These are phyloP conservation scores for Platorchestia sp. DNA, from an alignment of 1,140 invertebrate species.

Conservation along the genomic window DNA sequence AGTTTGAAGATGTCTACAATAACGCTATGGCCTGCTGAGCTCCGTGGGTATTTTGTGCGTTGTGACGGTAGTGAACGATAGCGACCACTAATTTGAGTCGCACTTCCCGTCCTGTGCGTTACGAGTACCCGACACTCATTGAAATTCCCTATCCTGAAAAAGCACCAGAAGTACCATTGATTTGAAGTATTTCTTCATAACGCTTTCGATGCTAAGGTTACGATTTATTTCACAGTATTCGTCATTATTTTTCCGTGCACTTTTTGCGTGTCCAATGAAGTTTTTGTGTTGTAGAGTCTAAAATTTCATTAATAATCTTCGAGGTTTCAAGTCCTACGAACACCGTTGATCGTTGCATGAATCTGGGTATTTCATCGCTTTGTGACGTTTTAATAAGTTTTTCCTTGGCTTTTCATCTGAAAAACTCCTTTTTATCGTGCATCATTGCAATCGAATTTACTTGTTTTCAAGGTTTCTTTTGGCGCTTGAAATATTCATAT, in stretches of 20 bases:
- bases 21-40: neutral
- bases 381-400: neutral
- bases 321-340: neutral
- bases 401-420: neutral
- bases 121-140: neutral
- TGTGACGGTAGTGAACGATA: neutral
- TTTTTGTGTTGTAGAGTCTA: neutral
- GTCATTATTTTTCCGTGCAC: neutral
- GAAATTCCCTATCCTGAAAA: neutral
- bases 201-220: neutral
- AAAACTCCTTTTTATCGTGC: neutral
- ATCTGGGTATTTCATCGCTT: neutral
- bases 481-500: neutral
- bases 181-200: neutral
- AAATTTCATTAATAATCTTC: neutral
- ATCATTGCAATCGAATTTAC: neutral
- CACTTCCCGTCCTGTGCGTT: neutral
- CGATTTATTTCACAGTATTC: neutral
- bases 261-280: neutral
- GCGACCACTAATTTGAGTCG: too few species aligned
- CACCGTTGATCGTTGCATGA: neutral
- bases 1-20: neutral
- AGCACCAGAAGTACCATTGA: neutral
- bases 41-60: neutral
- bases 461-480: neutral